These are phyloP conservation scores for Aepyceros melampus DNA, from an alignment of 2,113 vertebrate species.

Conservation along the genomic window DNA sequence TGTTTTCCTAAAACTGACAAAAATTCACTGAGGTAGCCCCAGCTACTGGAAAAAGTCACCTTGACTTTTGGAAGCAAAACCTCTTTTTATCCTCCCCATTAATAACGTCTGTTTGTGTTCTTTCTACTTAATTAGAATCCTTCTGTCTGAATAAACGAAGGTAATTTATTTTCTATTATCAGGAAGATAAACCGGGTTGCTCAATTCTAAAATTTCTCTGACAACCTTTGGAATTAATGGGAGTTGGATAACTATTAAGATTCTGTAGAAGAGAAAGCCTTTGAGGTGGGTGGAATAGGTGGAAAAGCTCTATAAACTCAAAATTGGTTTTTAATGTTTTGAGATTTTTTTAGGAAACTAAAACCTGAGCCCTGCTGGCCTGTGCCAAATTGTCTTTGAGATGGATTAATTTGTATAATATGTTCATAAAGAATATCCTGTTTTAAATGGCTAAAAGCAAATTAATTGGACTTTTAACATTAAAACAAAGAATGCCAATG, in stretches of 20 bases:
- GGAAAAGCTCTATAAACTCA: not conserved
- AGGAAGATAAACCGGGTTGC: not conserved
- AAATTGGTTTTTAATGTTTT: conserved; percentile 52
- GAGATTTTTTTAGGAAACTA: conserved; percentile 28
- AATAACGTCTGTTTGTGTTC: not conserved
- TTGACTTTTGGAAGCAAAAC: conserved; percentile 10
- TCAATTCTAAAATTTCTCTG: conserved; percentile 29
- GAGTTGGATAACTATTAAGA: not conserved
- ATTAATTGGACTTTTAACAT: conserved; percentile 29
- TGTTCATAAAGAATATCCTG: conserved; percentile 26
- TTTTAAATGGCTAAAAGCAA: conserved; percentile 21
- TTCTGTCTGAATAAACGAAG: conserved; percentile 3
- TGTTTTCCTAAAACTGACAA: not conserved
- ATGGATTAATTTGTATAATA: conserved; percentile 16
- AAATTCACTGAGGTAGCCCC: not conserved
- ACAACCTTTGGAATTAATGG: not conserved
- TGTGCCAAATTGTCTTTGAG: conserved; percentile 21
- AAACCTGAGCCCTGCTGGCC: not conserved
- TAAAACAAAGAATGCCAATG: not conserved
- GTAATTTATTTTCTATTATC: conserved; percentile 44
- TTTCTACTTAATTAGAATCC: conserved; percentile 5
- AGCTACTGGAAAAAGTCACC: not conserved
- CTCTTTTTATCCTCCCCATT: not conserved
- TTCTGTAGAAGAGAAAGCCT: not conserved
- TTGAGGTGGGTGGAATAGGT: not conserved